Evolutionary conservation across 2,113 vertebrate species (phyloP).

Genomic region (Pterocles burchelli): DNA sequence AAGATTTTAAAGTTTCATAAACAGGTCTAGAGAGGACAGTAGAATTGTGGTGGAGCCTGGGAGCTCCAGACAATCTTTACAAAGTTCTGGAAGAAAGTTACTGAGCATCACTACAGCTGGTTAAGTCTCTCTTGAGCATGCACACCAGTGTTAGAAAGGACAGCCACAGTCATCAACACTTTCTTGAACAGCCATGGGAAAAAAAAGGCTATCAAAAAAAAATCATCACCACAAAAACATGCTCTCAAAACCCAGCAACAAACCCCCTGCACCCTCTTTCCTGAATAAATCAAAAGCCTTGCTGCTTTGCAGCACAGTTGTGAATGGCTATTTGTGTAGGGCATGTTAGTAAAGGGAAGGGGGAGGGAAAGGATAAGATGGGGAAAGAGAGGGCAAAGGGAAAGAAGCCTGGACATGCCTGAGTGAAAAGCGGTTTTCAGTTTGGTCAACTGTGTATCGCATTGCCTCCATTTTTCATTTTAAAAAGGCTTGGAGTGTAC

Average conservation of each 20-base stretch:
- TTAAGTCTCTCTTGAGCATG: background rate
- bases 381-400: background rate
- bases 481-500: background rate
- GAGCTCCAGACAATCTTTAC: background rate
- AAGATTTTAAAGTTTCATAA: background rate
- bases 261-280: background rate
- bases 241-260: background rate
- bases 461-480: background rate
- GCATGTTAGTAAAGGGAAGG: background rate
- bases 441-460: background rate
- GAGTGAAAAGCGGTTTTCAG: background rate
- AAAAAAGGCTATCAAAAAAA: background rate
- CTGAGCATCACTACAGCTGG: background rate
- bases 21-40: background rate
- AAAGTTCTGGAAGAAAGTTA: background rate
- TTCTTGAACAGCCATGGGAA: background rate
- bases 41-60: background rate
- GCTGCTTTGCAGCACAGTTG: background rate
- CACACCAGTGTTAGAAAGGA: background rate
- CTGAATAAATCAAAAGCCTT: background rate
- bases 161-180: background rate
- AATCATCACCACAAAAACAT: background rate
- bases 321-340: background rate
- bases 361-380: background rate
- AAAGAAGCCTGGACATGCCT: background rate